phyloP scores from a whole-genome alignment of 2,888 invertebrate genomes.

The Amorpha juglandis region DNA sequence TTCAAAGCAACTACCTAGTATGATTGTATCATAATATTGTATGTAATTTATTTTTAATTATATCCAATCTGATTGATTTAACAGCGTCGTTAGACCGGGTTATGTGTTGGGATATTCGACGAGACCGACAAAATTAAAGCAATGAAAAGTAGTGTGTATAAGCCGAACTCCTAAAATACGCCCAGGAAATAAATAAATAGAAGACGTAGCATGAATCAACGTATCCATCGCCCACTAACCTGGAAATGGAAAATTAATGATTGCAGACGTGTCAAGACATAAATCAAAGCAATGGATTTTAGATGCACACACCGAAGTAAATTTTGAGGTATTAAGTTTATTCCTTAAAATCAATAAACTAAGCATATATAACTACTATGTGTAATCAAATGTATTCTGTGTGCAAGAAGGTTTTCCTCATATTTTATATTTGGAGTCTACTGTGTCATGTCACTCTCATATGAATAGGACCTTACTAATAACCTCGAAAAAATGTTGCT shows the following conservation, averaged over 20 bases:
- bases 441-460: neutral
- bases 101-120: neutral
- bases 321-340: neutral
- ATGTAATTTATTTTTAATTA: too few relatives aligned
- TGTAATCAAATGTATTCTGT: neutral
- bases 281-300: too few relatives aligned
- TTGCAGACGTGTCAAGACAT: too few relatives aligned
- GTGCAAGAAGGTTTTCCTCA: neutral
- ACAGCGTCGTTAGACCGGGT: too few relatives aligned
- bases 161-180: neutral
- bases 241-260: constrained; percentile 17
- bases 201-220: constrained; percentile 14
- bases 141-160: neutral
- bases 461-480: constrained; percentile 7
- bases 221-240: constrained; percentile 2
- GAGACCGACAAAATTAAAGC: neutral
- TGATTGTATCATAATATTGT: too few relatives aligned
- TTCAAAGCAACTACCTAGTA: too few relatives aligned
- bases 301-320: neutral
- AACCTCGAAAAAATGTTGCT: constrained; percentile 4
- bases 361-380: too few relatives aligned
- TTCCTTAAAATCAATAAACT: too few relatives aligned
- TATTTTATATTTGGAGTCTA: neutral
- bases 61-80: too few relatives aligned
- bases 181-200: neutral